phyloP scores from a whole-genome alignment of 1,140 invertebrate species.

The Neuroterus valhalla region DNA sequence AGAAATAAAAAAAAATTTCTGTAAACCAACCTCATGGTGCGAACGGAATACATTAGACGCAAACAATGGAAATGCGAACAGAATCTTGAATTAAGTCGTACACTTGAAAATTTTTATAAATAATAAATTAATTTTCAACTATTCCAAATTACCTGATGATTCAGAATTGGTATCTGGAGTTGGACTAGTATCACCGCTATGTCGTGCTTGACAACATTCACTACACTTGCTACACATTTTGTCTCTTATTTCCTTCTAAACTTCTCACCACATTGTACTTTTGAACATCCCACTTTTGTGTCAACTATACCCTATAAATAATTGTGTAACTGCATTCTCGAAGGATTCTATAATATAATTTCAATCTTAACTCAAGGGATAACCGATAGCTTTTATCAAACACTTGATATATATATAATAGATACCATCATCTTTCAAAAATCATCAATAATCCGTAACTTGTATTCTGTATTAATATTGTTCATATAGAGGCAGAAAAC shows the following conservation, averaged over 20 bases:
- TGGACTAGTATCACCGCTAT: constrained; percentile 68
- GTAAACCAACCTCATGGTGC: no score
- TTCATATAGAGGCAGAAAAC: no score
- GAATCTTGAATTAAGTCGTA: no score
- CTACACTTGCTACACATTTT: constrained; percentile 75
- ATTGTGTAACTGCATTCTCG: not conserved
- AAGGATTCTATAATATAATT: not conserved
- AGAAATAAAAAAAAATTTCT: no score
- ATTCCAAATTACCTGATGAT: constrained; percentile 63
- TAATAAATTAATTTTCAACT: not conserved
- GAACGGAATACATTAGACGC: no score
- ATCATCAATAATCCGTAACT: no score
- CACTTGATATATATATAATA: no score
- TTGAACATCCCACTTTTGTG: not conserved
- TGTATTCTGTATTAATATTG: no score
- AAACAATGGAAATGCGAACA: no score
- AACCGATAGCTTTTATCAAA: not conserved
- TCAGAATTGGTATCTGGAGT: constrained; percentile 70
- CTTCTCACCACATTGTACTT: not conserved
- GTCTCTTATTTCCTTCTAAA: not conserved
- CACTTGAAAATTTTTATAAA: no score
- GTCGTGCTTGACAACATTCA: constrained; percentile 72
- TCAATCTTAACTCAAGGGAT: no score
- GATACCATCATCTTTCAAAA: constrained; percentile 1
- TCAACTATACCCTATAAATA: not conserved